phyloP scores from a whole-genome alignment of 2,888 invertebrate genomes.

The Polydrusus tereticollis region DNA sequence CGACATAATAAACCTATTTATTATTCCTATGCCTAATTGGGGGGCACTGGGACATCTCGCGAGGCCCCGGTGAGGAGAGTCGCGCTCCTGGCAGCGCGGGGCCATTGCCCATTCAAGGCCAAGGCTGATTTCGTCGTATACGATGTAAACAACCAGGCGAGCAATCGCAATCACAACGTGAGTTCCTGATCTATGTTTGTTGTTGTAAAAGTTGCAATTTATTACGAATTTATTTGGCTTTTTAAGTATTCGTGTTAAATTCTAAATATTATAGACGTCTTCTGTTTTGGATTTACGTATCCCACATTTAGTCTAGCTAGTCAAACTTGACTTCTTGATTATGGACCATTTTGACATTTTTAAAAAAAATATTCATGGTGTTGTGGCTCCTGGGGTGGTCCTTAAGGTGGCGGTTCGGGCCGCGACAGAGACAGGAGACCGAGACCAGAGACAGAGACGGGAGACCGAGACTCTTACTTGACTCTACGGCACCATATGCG shows the following conservation, averaged over 20 bases:
- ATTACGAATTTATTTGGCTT: neutral
- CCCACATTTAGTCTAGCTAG: no score
- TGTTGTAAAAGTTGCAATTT: constrained; percentile 1
- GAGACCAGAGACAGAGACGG: no score
- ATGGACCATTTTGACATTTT: no score
- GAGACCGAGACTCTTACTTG: no score
- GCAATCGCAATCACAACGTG: constrained; percentile 15
- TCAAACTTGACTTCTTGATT: no score
- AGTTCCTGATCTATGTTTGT: constrained; percentile 22
- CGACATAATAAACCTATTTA: constrained; percentile 14
- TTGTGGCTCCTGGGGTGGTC: no score
- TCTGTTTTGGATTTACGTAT: no score
- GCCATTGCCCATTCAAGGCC: constrained; percentile 35
- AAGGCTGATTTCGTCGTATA: constrained; percentile 12
- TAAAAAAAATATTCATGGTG: no score
- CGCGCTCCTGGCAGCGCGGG: neutral
- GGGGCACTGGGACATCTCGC: constrained; percentile 22
- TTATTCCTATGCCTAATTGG: constrained; percentile 4
- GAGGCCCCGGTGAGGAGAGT: constrained; percentile 4
- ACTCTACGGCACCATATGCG: no score
- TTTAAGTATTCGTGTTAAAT: neutral
- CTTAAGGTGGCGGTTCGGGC: no score
- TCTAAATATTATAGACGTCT: neutral
- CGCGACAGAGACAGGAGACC: no score
- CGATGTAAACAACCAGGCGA: constrained; percentile 19